A percentile compares a stretch with the other conserved stretches of the same genome.
These are phyloP conservation scores for Xiphias gladius DNA, from an alignment of 2,113 vertebrate species.

Conservation along the genomic window DNA sequence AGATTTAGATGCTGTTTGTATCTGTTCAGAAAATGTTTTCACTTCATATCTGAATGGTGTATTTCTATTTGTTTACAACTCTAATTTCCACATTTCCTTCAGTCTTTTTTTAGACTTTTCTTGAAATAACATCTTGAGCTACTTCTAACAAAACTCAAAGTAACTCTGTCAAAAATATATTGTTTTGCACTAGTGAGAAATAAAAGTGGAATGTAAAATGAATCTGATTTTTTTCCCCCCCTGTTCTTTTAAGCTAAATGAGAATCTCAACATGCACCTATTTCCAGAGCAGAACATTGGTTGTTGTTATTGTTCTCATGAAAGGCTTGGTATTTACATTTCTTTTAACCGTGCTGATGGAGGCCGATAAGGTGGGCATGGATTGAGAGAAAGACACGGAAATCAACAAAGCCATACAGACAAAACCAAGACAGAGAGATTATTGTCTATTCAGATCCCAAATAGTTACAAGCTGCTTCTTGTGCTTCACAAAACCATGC, in stretches of 20 bases:
- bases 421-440: conserved; percentile 53
- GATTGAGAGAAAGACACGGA: conserved; percentile 3
- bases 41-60: not conserved
- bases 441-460: conserved; percentile 52
- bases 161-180: not conserved
- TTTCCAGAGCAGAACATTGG: not conserved
- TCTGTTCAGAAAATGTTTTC: not conserved
- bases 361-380: conserved; percentile 30
- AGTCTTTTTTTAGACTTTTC: not conserved
- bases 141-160: not conserved
- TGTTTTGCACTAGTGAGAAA: not conserved
- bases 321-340: not conserved
- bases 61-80: not conserved
- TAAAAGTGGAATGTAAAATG: not conserved
- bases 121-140: not conserved
- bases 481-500: conserved; percentile 8
- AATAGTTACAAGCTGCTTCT: conserved; percentile 35
- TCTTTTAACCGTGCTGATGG: not conserved
- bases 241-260: not conserved
- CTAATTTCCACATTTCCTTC: not conserved
- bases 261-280: not conserved
- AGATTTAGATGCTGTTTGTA: not conserved
- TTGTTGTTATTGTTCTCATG: not conserved
- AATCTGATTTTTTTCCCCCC: not conserved
- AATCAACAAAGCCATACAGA: conserved; percentile 34